phyloP scores from a whole-genome alignment of 2,113 vertebrate genomes.

The Bubo blakistoni region DNA sequence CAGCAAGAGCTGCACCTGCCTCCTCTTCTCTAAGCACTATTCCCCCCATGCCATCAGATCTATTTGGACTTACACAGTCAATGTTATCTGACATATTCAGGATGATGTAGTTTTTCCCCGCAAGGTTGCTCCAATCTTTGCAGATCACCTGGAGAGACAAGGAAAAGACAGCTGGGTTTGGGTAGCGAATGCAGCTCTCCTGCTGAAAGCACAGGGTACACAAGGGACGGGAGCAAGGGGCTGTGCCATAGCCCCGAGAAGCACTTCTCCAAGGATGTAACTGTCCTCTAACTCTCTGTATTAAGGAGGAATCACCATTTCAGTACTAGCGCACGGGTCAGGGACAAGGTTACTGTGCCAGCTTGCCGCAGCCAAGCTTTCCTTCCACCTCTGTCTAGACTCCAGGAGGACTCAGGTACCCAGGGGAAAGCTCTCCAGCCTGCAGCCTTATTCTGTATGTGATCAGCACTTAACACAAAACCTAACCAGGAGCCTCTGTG shows the following conservation, averaged over 20 bases:
- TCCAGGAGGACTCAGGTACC: neutral
- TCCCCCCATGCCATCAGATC: neutral
- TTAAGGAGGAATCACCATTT: neutral
- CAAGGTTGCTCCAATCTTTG: constrained; percentile 90
- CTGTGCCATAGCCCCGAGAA: neutral
- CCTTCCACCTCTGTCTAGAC: neutral
- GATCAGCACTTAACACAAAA: neutral
- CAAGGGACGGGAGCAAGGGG: neutral
- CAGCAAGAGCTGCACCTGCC: neutral
- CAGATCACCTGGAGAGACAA: constrained; percentile 84
- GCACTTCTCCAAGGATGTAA: neutral
- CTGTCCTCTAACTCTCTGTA: neutral
- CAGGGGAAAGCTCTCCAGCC: neutral
- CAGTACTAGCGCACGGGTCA: neutral
- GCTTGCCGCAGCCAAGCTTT: neutral
- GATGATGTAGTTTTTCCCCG: constrained; percentile 86
- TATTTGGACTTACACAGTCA: constrained; percentile 85
- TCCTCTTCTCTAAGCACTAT: neutral
- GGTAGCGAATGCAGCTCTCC: neutral
- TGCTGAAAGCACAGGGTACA: neutral
- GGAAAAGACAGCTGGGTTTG: constrained; percentile 1
- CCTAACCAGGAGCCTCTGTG: neutral
- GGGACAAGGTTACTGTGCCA: neutral
- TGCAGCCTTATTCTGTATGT: neutral
- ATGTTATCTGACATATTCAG: constrained; percentile 91